Percentiles rank a stretch among this genome's conserved stretches.
phyloP scores from a whole-genome alignment of 2,113 vertebrate species.

The Trematocara unimaculatum region DNA sequence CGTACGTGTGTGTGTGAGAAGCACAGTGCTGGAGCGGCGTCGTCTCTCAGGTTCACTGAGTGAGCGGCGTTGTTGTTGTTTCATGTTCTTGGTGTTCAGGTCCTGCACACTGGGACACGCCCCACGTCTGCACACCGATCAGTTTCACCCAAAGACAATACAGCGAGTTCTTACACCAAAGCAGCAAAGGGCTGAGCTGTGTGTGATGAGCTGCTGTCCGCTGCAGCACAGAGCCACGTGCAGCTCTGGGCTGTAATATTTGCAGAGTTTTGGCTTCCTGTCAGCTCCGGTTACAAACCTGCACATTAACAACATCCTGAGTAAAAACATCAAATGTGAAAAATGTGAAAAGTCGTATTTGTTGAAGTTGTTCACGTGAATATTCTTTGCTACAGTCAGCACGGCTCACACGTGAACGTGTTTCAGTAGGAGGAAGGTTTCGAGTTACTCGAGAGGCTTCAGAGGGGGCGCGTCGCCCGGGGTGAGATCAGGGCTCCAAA shows the following conservation, averaged over 20 bases:
- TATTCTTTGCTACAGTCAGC: not conserved
- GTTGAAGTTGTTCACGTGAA: not conserved
- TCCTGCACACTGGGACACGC: not conserved
- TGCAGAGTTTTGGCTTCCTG: not conserved
- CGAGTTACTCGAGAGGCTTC: not conserved
- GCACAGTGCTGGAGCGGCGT: not conserved
- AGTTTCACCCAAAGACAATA: not conserved
- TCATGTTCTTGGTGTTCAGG: not conserved
- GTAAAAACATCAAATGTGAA: accelerated
- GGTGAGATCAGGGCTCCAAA: not conserved
- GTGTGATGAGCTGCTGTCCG: not conserved
- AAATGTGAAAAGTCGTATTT: not conserved
- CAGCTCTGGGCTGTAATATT: not conserved
- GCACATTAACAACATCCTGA: not conserved
- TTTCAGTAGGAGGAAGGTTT: not conserved
- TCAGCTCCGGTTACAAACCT: not conserved
- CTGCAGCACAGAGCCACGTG: accelerated
- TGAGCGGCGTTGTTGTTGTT: not conserved
- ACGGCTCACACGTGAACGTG: not conserved
- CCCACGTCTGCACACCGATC: not conserved
- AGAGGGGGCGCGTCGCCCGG: not conserved
- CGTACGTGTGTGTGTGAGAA: not conserved
- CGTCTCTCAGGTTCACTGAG: not conserved
- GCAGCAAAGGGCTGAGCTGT: not conserved
- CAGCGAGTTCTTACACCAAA: accelerated